phyloP scores from a whole-genome alignment of 2,797 vertebrate genomes.

The Micrastur ruficollis region DNA sequence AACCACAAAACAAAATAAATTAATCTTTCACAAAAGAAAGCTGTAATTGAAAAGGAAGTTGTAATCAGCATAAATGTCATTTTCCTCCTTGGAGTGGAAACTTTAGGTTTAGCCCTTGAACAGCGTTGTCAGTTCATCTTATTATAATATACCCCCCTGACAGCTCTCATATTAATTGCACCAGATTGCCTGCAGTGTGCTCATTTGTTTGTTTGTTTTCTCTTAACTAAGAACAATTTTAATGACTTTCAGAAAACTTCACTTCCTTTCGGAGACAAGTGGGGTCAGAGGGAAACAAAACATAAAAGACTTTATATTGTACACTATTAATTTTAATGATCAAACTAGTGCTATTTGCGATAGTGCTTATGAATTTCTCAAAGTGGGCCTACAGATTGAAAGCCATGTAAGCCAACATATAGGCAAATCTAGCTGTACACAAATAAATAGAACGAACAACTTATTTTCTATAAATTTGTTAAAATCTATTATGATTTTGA shows the following conservation, averaged over 20 bases:
- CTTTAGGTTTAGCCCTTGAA: constrained; percentile 51
- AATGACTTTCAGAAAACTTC: constrained; percentile 44
- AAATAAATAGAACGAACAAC: background rate
- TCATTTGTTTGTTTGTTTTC: constrained; percentile 27
- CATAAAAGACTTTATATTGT: background rate
- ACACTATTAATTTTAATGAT: background rate
- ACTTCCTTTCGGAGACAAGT: background rate
- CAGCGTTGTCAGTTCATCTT: constrained; percentile 24
- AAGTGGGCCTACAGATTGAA: background rate
- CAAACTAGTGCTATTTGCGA: background rate
- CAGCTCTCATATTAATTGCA: constrained; percentile 62
- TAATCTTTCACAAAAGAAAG: constrained; percentile 39
- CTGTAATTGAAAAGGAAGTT: constrained; percentile 54
- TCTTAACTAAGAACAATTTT: constrained; percentile 9
- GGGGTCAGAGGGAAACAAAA: background rate
- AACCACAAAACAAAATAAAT: constrained; percentile 51
- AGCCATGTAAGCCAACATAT: background rate
- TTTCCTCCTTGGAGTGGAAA: constrained; percentile 46
- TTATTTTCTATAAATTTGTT: background rate
- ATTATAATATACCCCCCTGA: constrained; percentile 31
- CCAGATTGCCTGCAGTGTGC: constrained; percentile 31
- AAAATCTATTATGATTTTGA: background rate
- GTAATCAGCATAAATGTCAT: constrained; percentile 57
- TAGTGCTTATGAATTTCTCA: background rate
- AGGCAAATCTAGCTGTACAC: background rate